Conservation (phyloP, 2,888 invertebrate species). For the Drosophila meridionalis region DNA sequence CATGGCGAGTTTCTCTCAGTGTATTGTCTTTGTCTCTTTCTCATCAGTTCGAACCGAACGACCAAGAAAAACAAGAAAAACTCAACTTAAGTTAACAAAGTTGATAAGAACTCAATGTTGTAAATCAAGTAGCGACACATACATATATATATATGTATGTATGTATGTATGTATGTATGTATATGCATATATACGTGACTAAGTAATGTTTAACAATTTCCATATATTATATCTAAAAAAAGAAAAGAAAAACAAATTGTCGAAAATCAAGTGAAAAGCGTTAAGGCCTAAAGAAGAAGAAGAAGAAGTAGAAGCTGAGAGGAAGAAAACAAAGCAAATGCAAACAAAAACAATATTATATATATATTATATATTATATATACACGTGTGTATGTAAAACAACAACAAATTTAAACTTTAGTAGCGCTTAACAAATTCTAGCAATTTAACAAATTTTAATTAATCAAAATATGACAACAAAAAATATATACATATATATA, state of each 20-base stretch:
- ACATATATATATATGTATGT: slow-evolving; percentile 18
- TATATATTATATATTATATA: slow-evolving; percentile 8
- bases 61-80: slow-evolving; percentile 21
- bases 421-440: slow-evolving; percentile 82
- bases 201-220: slow-evolving; percentile 69
- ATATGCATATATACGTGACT: slow-evolving; percentile 34
- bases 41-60: slow-evolving; percentile 15
- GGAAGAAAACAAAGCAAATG: slow-evolving; percentile 42
- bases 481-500: slow-evolving; percentile 26
- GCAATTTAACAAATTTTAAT: slow-evolving; percentile 81
- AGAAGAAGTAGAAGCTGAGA: slow-evolving; percentile 8
- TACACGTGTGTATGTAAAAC: slow-evolving; percentile 49
- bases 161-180: slow-evolving; percentile 25
- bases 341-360: slow-evolving; percentile 47
- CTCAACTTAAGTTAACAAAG: slow-evolving; percentile 20
- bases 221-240: slow-evolving; percentile 49
- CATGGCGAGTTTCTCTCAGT: slow-evolving; percentile 20
- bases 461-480: slow-evolving; percentile 74
- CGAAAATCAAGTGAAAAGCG: slow-evolving; percentile 22
- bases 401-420: slow-evolving; percentile 81
- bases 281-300: slow-evolving; percentile 4
- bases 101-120: slow-evolving; percentile 47
- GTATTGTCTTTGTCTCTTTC: slow-evolving; percentile 13
- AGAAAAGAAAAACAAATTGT: slow-evolving; percentile 7
- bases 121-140: slow-evolving; percentile 50